Conservation (phyloP, 2,113 vertebrate genomes). For the Apodemus sylvaticus region DNA sequence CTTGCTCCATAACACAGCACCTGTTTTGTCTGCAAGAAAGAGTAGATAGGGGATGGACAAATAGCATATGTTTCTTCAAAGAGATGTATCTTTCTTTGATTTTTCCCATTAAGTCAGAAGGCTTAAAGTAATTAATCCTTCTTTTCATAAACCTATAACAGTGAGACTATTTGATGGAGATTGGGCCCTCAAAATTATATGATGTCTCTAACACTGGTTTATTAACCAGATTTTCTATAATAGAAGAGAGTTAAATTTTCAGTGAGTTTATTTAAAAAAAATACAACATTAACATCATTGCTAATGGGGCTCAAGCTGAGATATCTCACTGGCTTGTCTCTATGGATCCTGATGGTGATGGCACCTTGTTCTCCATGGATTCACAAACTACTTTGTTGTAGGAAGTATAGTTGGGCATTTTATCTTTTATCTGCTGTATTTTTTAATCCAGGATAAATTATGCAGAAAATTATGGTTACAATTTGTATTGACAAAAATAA, state of each 20-base stretch:
- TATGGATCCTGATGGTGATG: neutral
- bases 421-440: neutral
- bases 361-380: accelerated
- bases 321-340: neutral
- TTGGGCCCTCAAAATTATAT: neutral
- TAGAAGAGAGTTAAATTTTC: neutral
- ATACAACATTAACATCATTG: neutral
- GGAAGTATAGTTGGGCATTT: neutral
- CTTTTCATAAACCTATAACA: neutral
- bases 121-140: neutral
- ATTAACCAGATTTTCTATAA: neutral
- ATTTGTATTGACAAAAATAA: neutral
- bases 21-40: neutral
- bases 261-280: neutral
- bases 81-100: neutral
- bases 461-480: neutral
- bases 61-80: neutral
- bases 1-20: accelerated
- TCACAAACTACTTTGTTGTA: neutral
- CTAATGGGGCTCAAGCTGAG: accelerated
- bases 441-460: neutral
- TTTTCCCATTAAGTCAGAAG: neutral
- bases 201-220: neutral
- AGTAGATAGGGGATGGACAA: accelerated
- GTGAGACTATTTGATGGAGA: neutral